phyloP scores from a whole-genome alignment of 2,113 vertebrate genomes.

The Scomber scombrus region DNA sequence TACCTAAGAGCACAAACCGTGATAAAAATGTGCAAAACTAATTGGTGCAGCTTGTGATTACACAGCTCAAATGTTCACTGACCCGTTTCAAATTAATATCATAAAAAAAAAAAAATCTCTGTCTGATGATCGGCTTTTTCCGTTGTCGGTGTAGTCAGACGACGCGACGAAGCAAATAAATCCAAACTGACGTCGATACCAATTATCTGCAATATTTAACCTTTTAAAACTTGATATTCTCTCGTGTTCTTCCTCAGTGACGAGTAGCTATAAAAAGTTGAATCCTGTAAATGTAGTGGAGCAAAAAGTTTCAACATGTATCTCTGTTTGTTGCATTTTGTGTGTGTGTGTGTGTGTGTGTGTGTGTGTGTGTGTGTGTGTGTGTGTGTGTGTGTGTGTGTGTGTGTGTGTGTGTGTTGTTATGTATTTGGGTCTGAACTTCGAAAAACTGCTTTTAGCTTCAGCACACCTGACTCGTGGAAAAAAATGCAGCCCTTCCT shows the following conservation, averaged over 20 bases:
- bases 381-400: too few relatives aligned
- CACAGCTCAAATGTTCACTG: not conserved
- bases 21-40: conserved; percentile 47
- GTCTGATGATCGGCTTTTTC: conserved; percentile 46
- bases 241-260: not conserved
- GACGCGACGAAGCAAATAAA: not conserved
- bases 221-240: not conserved
- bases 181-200: not conserved
- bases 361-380: too few relatives aligned
- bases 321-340: too few relatives aligned
- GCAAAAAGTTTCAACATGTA: too few relatives aligned
- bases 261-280: too few relatives aligned
- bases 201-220: not conserved
- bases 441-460: too few relatives aligned
- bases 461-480: too few relatives aligned
- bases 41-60: conserved; percentile 41
- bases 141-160: not conserved
- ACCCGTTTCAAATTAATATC: conserved; percentile 16
- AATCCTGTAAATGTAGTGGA: too few relatives aligned
- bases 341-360: too few relatives aligned
- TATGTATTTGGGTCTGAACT: too few relatives aligned
- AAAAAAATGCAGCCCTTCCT: too few relatives aligned
- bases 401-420: too few relatives aligned
- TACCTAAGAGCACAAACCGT: conserved; percentile 2
- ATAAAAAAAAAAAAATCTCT: conserved; percentile 35